phyloP scores from a whole-genome alignment of 2,797 vertebrate species.

The Furcifer pardalis region DNA sequence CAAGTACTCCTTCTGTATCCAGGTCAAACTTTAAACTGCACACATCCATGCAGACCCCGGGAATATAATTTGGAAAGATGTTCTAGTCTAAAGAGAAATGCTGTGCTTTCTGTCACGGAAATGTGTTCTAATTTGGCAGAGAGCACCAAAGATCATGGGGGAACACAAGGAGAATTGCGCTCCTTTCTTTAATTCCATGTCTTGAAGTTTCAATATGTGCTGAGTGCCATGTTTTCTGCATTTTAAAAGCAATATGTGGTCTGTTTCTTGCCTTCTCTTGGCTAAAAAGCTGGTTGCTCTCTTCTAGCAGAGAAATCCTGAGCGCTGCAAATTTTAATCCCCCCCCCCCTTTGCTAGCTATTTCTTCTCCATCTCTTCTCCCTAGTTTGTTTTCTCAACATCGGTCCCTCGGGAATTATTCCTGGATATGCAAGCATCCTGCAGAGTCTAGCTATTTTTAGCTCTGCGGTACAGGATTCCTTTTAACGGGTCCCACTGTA shows the following conservation, averaged over 20 bases:
- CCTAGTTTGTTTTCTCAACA: conserved; percentile 13
- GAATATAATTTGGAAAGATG: too few species aligned
- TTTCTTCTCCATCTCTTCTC: background rate
- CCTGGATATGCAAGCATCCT: conserved; percentile 16
- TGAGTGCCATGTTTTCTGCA: background rate
- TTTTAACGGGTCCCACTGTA: conserved; percentile 4
- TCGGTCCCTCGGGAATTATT: conserved; percentile 12
- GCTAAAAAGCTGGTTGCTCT: background rate
- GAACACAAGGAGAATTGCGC: background rate
- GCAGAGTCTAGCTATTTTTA: conserved; percentile 28
- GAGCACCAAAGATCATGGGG: too few species aligned
- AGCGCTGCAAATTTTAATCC: background rate
- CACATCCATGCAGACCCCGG: too few species aligned
- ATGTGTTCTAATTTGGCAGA: background rate
- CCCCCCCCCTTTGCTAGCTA: background rate
- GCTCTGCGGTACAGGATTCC: conserved; percentile 8
- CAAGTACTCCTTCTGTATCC: too few species aligned
- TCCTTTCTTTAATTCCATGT: background rate
- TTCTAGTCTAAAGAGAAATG: background rate
- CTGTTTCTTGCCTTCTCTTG: too few species aligned
- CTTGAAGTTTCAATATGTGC: background rate
- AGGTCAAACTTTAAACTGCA: too few species aligned
- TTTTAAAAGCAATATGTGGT: background rate
- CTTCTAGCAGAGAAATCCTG: background rate
- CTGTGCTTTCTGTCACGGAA: background rate